A percentile compares a stretch with the other conserved stretches of the same genome.
These are phyloP conservation scores for Lissocephala sabroskyi DNA, from an alignment of 2,888 invertebrate species.

Conservation along the genomic window DNA sequence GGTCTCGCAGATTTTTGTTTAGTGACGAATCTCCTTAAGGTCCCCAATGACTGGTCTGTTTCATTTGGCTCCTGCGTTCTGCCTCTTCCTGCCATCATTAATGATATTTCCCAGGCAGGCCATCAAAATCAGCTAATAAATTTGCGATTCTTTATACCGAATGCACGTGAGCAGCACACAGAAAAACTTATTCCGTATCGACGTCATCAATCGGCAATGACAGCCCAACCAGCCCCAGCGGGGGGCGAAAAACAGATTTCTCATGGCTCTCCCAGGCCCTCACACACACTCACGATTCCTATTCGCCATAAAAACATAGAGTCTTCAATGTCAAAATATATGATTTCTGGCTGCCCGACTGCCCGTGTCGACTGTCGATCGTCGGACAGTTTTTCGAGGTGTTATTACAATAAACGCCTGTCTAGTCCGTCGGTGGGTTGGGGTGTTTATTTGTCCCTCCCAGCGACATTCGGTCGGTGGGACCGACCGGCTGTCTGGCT, in stretches of 20 bases:
- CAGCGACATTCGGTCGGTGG: too few relatives aligned
- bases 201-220: neutral
- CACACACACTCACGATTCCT: neutral
- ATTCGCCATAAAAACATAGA: conserved; percentile 8
- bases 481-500: too few relatives aligned
- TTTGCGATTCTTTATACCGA: conserved; percentile 27
- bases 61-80: too few relatives aligned
- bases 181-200: conserved; percentile 4
- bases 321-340: conserved; percentile 15
- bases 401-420: too few relatives aligned
- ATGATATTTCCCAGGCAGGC: too few relatives aligned
- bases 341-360: neutral
- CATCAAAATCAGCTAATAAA: conserved; percentile 17
- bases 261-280: neutral
- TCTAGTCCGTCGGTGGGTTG: too few relatives aligned
- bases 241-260: conserved; percentile 3
- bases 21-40: too few relatives aligned
- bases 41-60: too few relatives aligned
- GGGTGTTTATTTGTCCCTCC: too few relatives aligned
- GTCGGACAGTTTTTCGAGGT: too few relatives aligned
- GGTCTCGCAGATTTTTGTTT: too few relatives aligned
- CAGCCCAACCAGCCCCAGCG: neutral
- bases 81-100: too few relatives aligned
- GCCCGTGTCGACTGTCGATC: neutral
- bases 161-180: conserved; percentile 26